These are phyloP conservation scores for Erynnis tages DNA, from an alignment of 2,888 invertebrate species.

Conservation along the genomic window DNA sequence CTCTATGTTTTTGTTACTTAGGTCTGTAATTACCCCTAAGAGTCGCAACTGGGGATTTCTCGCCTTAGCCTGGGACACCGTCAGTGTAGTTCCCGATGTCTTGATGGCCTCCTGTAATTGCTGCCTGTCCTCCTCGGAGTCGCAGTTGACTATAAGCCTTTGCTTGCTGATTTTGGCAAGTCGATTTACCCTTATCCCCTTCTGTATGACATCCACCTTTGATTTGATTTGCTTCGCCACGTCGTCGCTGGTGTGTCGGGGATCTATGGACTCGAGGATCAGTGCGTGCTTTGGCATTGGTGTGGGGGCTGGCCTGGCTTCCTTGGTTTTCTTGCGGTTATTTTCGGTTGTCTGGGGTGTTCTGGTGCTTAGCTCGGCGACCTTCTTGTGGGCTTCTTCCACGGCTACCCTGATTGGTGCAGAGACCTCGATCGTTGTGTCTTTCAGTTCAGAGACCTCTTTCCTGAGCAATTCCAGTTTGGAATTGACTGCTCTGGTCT, in stretches of 20 bases:
- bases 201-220: not conserved
- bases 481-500: not conserved
- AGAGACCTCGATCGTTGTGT: not conserved
- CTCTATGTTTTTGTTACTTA: not conserved
- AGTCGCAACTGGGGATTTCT: not conserved
- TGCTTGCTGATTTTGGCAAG: conserved; percentile 2
- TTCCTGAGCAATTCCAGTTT: not conserved
- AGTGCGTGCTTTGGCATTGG: not conserved
- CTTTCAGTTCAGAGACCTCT: not conserved
- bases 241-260: not conserved
- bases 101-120: not conserved
- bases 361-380: not conserved
- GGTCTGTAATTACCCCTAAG: not conserved
- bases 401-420: not conserved
- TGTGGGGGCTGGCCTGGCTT: not conserved
- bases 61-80: not conserved
- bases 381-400: not conserved
- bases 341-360: not conserved
- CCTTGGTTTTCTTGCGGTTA: not conserved
- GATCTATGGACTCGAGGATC: not conserved
- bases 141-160: conserved; percentile 7
- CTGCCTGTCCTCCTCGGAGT: conserved; percentile 1
- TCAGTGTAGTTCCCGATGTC: not conserved
- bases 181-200: not conserved
- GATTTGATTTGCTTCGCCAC: not conserved